Evolutionary conservation across 2,113 vertebrate species (phyloP), one percentile per base, ranked within the genome.

Genomic region (Rhagologus leucostigma): DNA sequence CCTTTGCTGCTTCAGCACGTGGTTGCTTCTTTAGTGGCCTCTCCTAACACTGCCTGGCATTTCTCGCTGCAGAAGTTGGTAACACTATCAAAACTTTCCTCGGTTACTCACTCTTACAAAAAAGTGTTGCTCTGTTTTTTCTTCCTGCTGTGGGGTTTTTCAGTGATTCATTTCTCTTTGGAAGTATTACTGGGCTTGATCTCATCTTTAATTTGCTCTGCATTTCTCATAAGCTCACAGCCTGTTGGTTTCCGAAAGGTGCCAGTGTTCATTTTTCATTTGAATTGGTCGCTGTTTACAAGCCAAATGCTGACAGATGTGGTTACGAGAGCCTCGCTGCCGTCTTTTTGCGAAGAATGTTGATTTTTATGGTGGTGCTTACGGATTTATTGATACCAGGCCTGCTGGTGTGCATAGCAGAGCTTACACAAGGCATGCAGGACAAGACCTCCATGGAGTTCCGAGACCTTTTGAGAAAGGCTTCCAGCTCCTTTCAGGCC

Each of bases 141-240:
- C 57, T 82, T 52, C 64, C 50, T 59, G 5, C n/a, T 88, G 7
- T 62, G 60, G 64, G 41, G 18, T 60, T 93, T 78, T 90, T 47
- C 85, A 81, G 32, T 93, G 69, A 95, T 86, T 92, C 71, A 81
- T 74, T 86, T 90, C 44, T 91, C 50, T 93, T 83, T 81, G 35
- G 75, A 92, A 70, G 22, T 68, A 33, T 86, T 84, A n/a, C 8
- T 84, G 7, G 79, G 60, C 91, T 97, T 96, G 88, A 78, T 78
- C 68, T 96, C 83, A 67, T 84, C 69, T 63, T 80, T 96, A 85
- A 85, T 90, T 93, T 94, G 39, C 79, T 74, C 33, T 68, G 70
- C 24, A 9, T 55, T 90, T 95, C 79, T 95, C 90, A 59, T 35
- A 52, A 60, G 41, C n/a, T 93, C 2, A 4, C 76, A 56, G 73